Evolutionary conservation across 2,797 vertebrate species (phyloP).

Genomic region (Anabas testudineus): DNA sequence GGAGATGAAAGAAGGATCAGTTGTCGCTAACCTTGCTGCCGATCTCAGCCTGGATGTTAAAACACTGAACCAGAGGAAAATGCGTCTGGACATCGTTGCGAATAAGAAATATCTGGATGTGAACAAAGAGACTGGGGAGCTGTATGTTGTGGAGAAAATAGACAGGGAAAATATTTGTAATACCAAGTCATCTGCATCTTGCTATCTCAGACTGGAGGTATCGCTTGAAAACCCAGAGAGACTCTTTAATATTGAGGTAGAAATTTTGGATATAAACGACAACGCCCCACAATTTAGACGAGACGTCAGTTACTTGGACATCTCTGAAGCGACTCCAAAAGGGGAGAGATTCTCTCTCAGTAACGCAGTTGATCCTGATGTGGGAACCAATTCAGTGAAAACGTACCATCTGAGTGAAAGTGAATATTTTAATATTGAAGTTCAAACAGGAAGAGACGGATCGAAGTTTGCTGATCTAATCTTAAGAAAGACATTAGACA

Average conservation of each 20-base stretch:
- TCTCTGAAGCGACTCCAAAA: too few relatives aligned
- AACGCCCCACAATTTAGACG: too few relatives aligned
- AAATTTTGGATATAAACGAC: too few relatives aligned
- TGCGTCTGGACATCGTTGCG: conserved; percentile 64
- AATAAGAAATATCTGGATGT: conserved; percentile 65
- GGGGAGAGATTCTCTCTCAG: conserved; percentile 61
- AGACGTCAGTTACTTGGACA: too few relatives aligned
- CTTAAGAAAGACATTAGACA: conserved; percentile 64
- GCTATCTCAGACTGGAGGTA: too few relatives aligned
- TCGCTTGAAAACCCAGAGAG: too few relatives aligned
- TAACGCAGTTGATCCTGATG: conserved; percentile 72
- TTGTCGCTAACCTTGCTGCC: conserved; percentile 70
- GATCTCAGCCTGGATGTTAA: conserved; percentile 70
- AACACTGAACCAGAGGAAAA: conserved; percentile 58
- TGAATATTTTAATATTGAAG: conserved; percentile 62
- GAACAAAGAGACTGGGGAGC: conserved; percentile 61
- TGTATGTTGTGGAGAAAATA: conserved; percentile 67
- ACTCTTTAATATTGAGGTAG: too few relatives aligned
- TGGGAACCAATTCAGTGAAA: conserved; percentile 63
- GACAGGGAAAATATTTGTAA: conserved; percentile 70
- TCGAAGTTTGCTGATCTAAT: conserved; percentile 70
- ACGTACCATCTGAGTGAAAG: conserved; percentile 64
- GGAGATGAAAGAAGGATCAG: conserved; percentile 73
- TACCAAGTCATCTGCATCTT: not conserved
- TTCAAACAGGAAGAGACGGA: conserved; percentile 67